Evolutionary conservation across 2,888 invertebrate species (phyloP).

Genomic region (Pilophorus perplexus): DNA sequence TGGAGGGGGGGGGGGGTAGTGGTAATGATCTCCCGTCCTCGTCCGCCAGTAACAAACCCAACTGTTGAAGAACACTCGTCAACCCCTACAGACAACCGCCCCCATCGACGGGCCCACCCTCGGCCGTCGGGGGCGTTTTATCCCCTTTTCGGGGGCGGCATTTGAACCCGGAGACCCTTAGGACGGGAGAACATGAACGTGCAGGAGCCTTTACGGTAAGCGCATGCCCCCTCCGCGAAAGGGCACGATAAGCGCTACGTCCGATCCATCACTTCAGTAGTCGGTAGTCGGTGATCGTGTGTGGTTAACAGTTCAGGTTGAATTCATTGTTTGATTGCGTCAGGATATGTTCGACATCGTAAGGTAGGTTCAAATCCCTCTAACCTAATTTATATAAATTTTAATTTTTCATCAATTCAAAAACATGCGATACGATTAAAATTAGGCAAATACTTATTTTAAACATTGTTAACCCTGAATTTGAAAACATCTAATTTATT

Average conservation of each 20-base stretch:
- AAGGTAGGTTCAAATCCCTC: too few relatives aligned
- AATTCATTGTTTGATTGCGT: not conserved
- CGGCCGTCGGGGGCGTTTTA: not conserved
- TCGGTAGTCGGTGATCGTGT: conserved; percentile 21
- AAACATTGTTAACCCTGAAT: too few relatives aligned
- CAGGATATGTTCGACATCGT: conserved; percentile 2
- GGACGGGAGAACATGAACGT: conserved; percentile 7
- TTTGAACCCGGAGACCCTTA: conserved; percentile 1
- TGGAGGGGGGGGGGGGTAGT: too few relatives aligned
- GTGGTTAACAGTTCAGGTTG: conserved; percentile 2
- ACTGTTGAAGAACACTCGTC: conserved; percentile 18
- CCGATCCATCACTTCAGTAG: conserved; percentile 4
- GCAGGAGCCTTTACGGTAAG: conserved; percentile 13
- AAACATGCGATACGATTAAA: too few relatives aligned
- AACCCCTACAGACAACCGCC: too few relatives aligned
- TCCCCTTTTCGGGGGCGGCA: conserved; percentile 18
- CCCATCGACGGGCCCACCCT: too few relatives aligned
- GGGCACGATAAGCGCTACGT: not conserved
- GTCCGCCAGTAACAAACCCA: conserved; percentile 10
- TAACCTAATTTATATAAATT: too few relatives aligned
- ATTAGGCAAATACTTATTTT: too few relatives aligned
- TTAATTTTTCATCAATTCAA: too few relatives aligned
- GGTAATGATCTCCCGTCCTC: too few relatives aligned
- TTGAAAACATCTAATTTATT: too few relatives aligned
- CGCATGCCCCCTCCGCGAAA: conserved; percentile 24